Evolutionary conservation across 2,797 vertebrate genomes (phyloP), one percentile per base, ranked within the genome.

Genomic region (Brotula barbata): DNA sequence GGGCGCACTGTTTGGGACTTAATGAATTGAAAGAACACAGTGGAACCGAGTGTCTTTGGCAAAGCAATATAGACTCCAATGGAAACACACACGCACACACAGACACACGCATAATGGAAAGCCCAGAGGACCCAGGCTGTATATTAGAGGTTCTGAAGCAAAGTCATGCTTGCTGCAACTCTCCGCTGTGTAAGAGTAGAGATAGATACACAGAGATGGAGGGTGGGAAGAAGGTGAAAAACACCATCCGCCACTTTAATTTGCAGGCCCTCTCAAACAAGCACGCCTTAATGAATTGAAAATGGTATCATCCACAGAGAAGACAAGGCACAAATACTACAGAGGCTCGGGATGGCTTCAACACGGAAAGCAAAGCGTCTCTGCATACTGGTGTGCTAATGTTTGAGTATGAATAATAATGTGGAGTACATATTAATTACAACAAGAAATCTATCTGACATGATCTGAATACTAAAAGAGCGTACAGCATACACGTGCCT

Each of bases 251-350:
- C 44, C 58, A 58, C 60, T 87, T 82, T 85, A 87, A 90, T 89
- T 89, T 82, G 78, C 71, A 78, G 48, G 43, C 50, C 57, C 75
- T 84, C 71, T 82, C 77, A 51, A 86, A 88, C 76, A 87, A 85
- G 78, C 47, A 1, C 50, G 33, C 22, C 69, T 81, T 86, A 88
- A 89, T 91, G 82, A 89, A 89, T 86, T 87, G 85, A 81, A 89
- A 89, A 87, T 78, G 53, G 73, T 78, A 62, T 82, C 82, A 87
- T 81, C 71, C 82, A 82, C 75, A 77, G 43, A 84, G 79, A 78
- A 74, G 72, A 67, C 78, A 33, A 37, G 66, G 58, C 8, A 44
- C 58, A 76, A 75, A 80, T 58, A 81, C 56, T 54, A 33, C 44
- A 10, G 50, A 69, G 81, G 55, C 51, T 66, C 34, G 45, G 58